Evolutionary conservation across 2,888 invertebrate species (phyloP).

Genomic region (Acrobasis consociella): DNA sequence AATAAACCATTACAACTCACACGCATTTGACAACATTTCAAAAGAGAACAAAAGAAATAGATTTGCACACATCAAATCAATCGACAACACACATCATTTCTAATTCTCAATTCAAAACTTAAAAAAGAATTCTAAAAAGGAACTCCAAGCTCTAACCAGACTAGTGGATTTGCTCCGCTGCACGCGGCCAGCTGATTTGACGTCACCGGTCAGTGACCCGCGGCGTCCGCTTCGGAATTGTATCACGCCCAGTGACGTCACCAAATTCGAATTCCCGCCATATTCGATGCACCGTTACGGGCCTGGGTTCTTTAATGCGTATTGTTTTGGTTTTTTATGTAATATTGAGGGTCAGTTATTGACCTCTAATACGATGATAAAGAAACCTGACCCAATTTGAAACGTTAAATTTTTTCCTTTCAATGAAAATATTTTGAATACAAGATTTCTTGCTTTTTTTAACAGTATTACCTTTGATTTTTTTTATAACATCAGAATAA

Average conservation of each 20-base stretch:
- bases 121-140: conserved; percentile 25
- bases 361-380: background rate
- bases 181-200: conserved; percentile 71
- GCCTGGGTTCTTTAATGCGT: conserved; percentile 14
- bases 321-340: conserved; percentile 12
- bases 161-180: conserved; percentile 41
- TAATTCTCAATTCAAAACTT: too few relatives aligned
- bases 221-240: conserved; percentile 39
- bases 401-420: too few relatives aligned
- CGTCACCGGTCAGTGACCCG: conserved; percentile 70
- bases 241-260: conserved; percentile 40
- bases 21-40: too few relatives aligned
- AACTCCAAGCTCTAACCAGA: conserved; percentile 20
- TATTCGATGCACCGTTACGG: conserved; percentile 28
- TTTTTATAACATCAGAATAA: too few relatives aligned
- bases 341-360: conserved; percentile 14
- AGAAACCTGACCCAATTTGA: background rate
- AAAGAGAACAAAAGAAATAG: too few relatives aligned
- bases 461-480: too few relatives aligned
- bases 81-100: too few relatives aligned
- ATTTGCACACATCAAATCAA: too few relatives aligned
- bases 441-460: too few relatives aligned
- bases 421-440: too few relatives aligned
- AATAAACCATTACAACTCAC: too few relatives aligned
- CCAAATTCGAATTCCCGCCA: conserved; percentile 30